Evolutionary conservation across 2,888 invertebrate genomes (phyloP), one percentile per base, ranked within the genome.

Genomic region (Callosobruchus maculatus): DNA sequence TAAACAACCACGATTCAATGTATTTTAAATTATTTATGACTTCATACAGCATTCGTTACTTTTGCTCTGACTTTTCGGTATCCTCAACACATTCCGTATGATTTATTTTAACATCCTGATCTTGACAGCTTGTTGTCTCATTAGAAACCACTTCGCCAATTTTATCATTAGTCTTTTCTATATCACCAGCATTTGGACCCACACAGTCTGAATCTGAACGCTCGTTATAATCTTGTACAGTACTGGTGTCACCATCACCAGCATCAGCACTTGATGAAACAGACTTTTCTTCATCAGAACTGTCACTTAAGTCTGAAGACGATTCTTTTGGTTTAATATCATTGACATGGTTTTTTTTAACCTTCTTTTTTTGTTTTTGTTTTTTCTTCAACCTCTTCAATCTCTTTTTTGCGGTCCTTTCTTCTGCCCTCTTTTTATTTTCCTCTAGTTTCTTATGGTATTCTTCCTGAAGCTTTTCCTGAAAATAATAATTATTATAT

Each of bases 321-420:
- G 77, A 71, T 73, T 74, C 74, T 68, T 74, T 77, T 69, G 18
- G 49, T 18, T 49, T 13, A 49, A 31, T 73, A 73, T 81, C 74
- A 31, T 67, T n/a, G 76, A 80, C 76, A 72, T 76, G 70, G 31
- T 31, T 70, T 70, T 76, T 70, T 70, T 76, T 78, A 68, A 86
- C 86, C 0, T 83, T 82, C 67, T 88, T 90, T 85, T 91, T 49
- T 49, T 49, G 49, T 49, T 49, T 49, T 13, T 49, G 89, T 83
- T 95, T 96, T 84, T 91, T 94, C 84, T 94, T 96, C 74, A 93
- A 84, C 72, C 98, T 90, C 85, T 98, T 99, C 0, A 94, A 94
- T 80, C 98, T 89, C 85, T 97, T 98, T 84, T 97, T 98, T 0
- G 96, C 95, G 3, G 97, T 97, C 84, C 90, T 91, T 82, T 93